These are phyloP conservation scores for Sinopyrophorus schimmeli DNA, from an alignment of 2,888 invertebrate species.

Conservation along the genomic window DNA sequence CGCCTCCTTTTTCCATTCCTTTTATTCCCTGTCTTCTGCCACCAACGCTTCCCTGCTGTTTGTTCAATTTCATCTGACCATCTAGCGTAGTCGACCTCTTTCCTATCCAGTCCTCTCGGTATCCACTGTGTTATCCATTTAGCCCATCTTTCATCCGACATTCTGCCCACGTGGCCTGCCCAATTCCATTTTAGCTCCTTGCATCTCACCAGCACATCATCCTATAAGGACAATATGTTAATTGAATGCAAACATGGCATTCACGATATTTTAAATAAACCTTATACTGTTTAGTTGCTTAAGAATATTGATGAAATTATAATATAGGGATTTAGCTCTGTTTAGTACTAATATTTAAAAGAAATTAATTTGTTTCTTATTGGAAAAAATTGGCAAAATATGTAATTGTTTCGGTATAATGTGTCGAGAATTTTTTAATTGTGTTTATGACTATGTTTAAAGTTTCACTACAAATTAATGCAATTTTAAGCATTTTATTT, in stretches of 20 bases:
- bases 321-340: no score
- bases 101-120: background rate
- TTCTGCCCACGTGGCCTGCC: background rate
- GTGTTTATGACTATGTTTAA: no score
- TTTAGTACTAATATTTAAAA: no score
- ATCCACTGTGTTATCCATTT: background rate
- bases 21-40: background rate
- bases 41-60: background rate
- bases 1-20: background rate
- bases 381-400: no score
- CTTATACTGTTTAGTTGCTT: conserved; percentile 54
- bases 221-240: conserved; percentile 63
- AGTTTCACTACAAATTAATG: no score
- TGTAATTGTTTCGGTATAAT: no score
- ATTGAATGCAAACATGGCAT: conserved; percentile 61
- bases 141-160: background rate
- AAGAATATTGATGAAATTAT: no score
- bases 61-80: background rate
- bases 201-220: no score
- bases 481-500: no score
- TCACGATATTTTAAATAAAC: conserved; percentile 57
- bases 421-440: no score
- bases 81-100: background rate
- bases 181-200: conserved; percentile 1
- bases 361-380: no score